A percentile compares a stretch with the other conserved stretches of the same genome.
Conservation (phyloP, 2,888 invertebrate species). For the Saturnia japonica region DNA sequence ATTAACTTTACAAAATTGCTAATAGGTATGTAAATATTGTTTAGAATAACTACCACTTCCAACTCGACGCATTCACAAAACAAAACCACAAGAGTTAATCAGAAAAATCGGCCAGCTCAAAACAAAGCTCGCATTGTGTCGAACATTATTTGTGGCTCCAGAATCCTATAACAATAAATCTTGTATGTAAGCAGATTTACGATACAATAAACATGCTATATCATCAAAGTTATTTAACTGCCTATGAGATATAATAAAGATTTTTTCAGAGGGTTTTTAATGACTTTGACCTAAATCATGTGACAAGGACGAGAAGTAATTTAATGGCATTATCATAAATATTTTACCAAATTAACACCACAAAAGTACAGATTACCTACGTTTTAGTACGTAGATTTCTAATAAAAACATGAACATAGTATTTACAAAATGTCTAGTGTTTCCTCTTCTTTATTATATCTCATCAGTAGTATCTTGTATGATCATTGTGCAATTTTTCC, state of each 20-base stretch:
- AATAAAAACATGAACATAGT: too few relatives aligned
- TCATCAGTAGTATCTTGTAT: too few relatives aligned
- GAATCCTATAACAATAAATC: conserved; percentile 69
- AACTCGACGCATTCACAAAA: conserved; percentile 13
- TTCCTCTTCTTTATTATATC: too few relatives aligned
- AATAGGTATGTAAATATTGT: not conserved
- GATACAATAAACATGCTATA: conserved; percentile 71
- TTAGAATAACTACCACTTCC: not conserved
- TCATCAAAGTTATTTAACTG: conserved; percentile 55
- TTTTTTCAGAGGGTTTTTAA: conserved; percentile 30
- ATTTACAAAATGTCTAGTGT: too few relatives aligned
- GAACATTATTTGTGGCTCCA: conserved; percentile 51
- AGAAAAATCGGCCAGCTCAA: conserved; percentile 44
- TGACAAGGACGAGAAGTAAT: conserved; percentile 15
- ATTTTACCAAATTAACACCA: not conserved
- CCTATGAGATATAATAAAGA: conserved; percentile 36
- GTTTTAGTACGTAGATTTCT: too few relatives aligned
- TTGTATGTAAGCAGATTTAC: conserved; percentile 66
- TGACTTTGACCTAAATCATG: conserved; percentile 24
- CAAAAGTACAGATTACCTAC: not conserved
- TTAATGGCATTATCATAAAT: conserved; percentile 1
- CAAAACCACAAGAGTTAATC: conserved; percentile 36
- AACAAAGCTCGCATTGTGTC: conserved; percentile 49
- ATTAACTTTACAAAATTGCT: not conserved
- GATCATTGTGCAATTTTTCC: too few relatives aligned